A percentile compares a stretch with the other conserved stretches of the same genome.
Evolutionary conservation across 2,888 invertebrate genomes (phyloP).

Genomic region (Lasioglossum marginatum): DNA sequence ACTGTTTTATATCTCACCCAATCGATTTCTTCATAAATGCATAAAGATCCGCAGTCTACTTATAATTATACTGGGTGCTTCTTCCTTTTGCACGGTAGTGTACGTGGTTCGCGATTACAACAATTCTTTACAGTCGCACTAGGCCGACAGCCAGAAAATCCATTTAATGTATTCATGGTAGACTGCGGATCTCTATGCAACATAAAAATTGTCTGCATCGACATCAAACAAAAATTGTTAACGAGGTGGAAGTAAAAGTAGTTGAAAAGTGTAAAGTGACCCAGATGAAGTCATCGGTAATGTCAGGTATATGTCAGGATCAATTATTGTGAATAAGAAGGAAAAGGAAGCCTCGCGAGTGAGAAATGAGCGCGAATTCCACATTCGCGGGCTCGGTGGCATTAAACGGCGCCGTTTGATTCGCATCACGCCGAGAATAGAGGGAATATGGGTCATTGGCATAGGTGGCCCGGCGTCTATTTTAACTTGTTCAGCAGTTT

Average conservation of each 20-base stretch:
- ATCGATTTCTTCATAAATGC: too few species aligned
- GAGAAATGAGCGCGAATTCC: neutral
- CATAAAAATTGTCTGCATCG: too few species aligned
- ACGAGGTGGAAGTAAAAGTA: neutral
- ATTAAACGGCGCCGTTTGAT: conserved; percentile 42
- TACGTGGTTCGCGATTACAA: neutral
- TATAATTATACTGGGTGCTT: too few species aligned
- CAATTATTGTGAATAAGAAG: neutral
- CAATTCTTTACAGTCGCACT: neutral
- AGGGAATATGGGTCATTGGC: conserved; percentile 76
- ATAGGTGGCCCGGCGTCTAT: conserved; percentile 63
- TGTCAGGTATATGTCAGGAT: neutral
- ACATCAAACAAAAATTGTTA: neutral
- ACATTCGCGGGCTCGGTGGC: conserved; percentile 8
- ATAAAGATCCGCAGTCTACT: too few species aligned
- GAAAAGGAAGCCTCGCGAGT: neutral
- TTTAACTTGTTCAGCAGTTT: conserved; percentile 53
- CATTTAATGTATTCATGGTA: too few species aligned
- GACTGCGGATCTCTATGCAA: too few species aligned
- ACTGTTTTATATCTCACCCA: too few species aligned
- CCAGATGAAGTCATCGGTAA: neutral
- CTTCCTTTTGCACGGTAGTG: too few species aligned
- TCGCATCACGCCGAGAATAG: conserved; percentile 61
- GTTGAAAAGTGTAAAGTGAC: neutral
- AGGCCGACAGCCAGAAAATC: neutral